Conservation (phyloP, 1,140 invertebrate genomes). For the Macrostomum lignano region DNA sequence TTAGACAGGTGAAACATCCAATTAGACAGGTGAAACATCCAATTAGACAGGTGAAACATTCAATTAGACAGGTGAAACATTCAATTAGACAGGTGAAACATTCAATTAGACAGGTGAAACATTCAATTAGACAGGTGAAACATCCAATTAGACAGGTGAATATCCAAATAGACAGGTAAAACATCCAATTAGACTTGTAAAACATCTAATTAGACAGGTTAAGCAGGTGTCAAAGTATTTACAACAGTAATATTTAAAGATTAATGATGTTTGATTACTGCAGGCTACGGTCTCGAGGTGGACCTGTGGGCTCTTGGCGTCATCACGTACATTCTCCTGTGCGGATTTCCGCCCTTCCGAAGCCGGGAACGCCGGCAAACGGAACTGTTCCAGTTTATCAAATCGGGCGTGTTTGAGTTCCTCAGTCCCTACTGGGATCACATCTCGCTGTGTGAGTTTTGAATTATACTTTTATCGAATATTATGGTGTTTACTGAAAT, state of each 20-base stretch:
- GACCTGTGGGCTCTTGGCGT: constrained; percentile 93
- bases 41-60: no score
- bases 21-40: no score
- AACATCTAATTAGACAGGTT: no score
- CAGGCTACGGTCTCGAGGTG: constrained; percentile 42
- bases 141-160: no score
- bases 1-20: no score
- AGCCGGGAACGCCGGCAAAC: constrained; percentile 47
- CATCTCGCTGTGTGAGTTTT: constrained; percentile 23
- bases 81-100: no score
- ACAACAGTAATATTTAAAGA: constrained; percentile 6
- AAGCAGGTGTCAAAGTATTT: no score
- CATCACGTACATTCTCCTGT: constrained; percentile 75
- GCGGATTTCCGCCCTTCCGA: constrained; percentile 76
- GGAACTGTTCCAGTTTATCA: constrained; percentile 62
- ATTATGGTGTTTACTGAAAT: not conserved
- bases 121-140: no score
- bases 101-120: no score
- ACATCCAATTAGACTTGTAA: no score
- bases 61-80: no score
- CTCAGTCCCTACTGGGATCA: constrained; percentile 70
- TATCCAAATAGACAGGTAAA: no score
- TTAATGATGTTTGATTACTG: constrained; percentile 13
- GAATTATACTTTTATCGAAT: constrained; percentile 1
- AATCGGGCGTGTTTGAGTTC: constrained; percentile 69